Conservation (phyloP, 2,888 invertebrate species). For the Strigamia crassipes region DNA sequence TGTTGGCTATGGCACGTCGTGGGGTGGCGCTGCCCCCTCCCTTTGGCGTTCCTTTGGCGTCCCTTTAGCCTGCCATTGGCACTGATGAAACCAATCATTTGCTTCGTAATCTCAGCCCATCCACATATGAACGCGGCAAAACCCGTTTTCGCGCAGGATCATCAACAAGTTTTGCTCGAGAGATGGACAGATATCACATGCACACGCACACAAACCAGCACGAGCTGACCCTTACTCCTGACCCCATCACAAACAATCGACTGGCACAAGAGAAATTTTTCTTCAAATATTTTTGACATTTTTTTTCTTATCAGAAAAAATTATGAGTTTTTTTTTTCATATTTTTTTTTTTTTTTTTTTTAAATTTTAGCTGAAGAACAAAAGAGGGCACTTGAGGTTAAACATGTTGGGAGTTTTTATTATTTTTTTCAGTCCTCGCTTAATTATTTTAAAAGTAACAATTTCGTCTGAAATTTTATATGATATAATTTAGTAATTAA, state of each 20-base stretch:
- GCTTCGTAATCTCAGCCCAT: slow-evolving; percentile 38
- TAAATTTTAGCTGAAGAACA: neutral
- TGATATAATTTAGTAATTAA: no score
- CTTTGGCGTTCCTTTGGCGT: neutral
- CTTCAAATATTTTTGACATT: neutral
- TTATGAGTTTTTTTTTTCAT: neutral
- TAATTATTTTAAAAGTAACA: neutral
- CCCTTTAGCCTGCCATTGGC: slow-evolving; percentile 32
- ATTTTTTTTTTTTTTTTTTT: neutral
- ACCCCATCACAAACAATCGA: neutral
- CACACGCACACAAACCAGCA: neutral
- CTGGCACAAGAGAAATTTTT: neutral
- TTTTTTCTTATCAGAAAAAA: neutral
- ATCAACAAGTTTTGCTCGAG: neutral
- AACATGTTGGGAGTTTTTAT: neutral
- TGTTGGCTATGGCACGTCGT: slow-evolving; percentile 35
- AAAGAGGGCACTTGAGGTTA: neutral
- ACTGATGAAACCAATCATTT: slow-evolving; percentile 46
- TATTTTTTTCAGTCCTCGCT: neutral
- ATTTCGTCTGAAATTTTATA: neutral
- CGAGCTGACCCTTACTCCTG: neutral
- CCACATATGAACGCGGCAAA: neutral
- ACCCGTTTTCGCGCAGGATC: neutral
- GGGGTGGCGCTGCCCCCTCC: slow-evolving; percentile 16
- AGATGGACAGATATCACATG: neutral